phyloP scores from a whole-genome alignment of 1,140 invertebrate species.

The Cyphomyrmex costatus region DNA sequence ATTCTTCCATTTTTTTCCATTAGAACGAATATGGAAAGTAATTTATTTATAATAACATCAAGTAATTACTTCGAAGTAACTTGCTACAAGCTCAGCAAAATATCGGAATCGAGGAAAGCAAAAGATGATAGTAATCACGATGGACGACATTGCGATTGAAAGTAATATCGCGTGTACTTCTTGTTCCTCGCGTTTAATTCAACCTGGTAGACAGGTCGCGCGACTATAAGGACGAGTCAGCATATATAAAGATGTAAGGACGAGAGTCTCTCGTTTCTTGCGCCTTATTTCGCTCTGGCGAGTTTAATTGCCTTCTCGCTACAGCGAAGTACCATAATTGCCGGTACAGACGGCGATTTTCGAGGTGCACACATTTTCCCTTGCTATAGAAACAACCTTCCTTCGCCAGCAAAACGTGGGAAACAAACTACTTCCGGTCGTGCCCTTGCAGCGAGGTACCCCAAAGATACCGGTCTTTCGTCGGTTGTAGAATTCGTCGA shows the following conservation, averaged over 20 bases:
- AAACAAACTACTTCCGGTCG: constrained; percentile 17
- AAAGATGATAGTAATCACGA: constrained; percentile 5
- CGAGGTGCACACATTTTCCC: constrained; percentile 26
- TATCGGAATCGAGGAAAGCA: neutral
- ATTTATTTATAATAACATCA: neutral
- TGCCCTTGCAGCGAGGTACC: neutral
- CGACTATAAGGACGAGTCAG: neutral
- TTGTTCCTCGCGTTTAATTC: constrained; percentile 13
- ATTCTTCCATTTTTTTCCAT: neutral
- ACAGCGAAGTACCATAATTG: constrained; percentile 17
- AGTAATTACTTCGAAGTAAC: neutral
- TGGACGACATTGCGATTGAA: constrained; percentile 3
- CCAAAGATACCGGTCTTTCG: neutral
- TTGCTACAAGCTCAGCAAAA: neutral
- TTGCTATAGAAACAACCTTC: constrained; percentile 38
- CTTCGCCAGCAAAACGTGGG: constrained; percentile 21
- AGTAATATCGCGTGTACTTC: constrained; percentile 18
- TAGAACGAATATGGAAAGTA: neutral
- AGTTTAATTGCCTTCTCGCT: constrained; percentile 32
- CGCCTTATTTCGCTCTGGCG: constrained; percentile 22
- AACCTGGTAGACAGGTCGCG: neutral
- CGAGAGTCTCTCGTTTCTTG: constrained; percentile 7
- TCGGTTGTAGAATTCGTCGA: constrained; percentile 15
- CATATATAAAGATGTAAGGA: constrained; percentile 15
- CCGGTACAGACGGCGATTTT: constrained; percentile 6